Conservation (phyloP, 2,113 vertebrate genomes). For the Sinosuthora webbiana region DNA sequence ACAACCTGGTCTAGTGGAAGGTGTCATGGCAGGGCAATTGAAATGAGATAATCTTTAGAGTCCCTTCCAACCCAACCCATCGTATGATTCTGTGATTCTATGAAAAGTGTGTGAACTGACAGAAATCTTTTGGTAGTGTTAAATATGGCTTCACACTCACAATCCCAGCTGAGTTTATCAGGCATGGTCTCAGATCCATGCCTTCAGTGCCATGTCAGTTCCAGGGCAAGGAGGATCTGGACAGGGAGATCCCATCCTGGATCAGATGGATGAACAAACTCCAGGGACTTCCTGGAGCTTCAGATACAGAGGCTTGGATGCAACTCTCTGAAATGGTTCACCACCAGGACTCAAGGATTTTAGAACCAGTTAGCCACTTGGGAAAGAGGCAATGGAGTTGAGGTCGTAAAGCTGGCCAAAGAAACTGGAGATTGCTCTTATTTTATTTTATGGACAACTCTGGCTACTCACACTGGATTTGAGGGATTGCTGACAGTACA, state of each 20-base stretch:
- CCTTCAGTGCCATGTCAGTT: rapidly evolving
- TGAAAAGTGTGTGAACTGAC: not conserved
- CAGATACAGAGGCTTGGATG: not conserved
- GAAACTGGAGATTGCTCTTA: not conserved
- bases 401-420: not conserved
- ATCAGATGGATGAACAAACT: not conserved
- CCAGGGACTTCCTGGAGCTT: not conserved
- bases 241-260: not conserved
- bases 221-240: not conserved
- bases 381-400: not conserved
- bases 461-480: not conserved
- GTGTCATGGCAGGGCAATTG: rapidly evolving
- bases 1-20: not conserved
- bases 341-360: not conserved
- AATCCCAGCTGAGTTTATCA: not conserved
- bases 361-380: not conserved
- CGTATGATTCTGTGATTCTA: not conserved
- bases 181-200: not conserved
- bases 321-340: not conserved
- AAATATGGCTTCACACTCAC: not conserved
- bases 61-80: not conserved
- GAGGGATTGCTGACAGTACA: not conserved
- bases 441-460: not conserved
- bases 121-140: not conserved
- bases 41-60: not conserved